Base-by-base conservation (phyloP, 2,888 invertebrate species). In the Cylloceria caligata region DNA sequence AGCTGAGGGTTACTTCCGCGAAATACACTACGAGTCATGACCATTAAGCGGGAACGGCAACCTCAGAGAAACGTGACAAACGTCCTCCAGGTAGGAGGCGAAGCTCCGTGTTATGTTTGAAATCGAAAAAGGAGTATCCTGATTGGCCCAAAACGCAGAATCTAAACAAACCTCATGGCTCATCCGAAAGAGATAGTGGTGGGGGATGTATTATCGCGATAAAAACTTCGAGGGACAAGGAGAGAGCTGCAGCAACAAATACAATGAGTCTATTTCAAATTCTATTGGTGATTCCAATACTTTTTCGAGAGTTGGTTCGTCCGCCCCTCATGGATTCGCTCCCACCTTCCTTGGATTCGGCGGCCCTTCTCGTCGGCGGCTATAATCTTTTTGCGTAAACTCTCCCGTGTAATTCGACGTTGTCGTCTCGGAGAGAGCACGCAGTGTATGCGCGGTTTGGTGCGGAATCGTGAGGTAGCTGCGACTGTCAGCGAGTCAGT, bases 401-500 rank as follows among this genome's bases (percentile, higher is more conserved):
- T 62, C 60, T 30, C 6, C n/a, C 36, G 2, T 5, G 9, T 3
- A 3, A 19, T n/a, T 55, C n/a, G 7, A 6, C 13, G 9, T 11
- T 11, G 1, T 7, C 60, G 19, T 34, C 16, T 34, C 60, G 3
- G 13, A 36, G 34, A 9, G 13, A 5, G 19, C 24, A 42, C 36
- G 42, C 11, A 21, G 64, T 64, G 64, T 42, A 64, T 64, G 64
- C 64, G 64, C 64, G n/a, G 11, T 64, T 5, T 13, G 39, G 0
- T 21, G 36, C n/a, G 13, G 19, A 42, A 64, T 13, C 42, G 39
- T n/a, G 21, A 16, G 13, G 1, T 13, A 30, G 21, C 39, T 21
- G 64, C 64, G 64, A 19, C 64, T 64, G 64, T 64, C 62, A 68
- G 21, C 42, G 42, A 39, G 77, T 72, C 76, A 80, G 76, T 83